Percentiles rank a stretch among this genome's conserved stretches.
phyloP scores from a whole-genome alignment of 1,140 invertebrate genomes.

The Anastrepha obliqua region DNA sequence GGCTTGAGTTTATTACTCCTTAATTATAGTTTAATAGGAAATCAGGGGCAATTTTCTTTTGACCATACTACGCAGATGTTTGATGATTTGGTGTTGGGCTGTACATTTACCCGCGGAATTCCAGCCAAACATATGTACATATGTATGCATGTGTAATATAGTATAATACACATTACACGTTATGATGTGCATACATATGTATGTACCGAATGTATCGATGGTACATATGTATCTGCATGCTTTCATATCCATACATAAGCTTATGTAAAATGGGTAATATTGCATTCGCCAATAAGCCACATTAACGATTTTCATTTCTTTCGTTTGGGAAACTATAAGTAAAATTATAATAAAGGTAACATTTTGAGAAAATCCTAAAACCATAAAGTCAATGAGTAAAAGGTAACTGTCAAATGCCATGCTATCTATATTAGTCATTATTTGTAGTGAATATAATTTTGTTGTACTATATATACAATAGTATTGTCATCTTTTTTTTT shows the following conservation, averaged over 20 bases:
- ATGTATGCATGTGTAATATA: not conserved
- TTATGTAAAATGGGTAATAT: not conserved
- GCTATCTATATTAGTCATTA: conserved; percentile 8
- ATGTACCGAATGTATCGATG: not conserved
- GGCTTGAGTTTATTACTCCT: no score
- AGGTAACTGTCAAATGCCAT: conserved; percentile 33
- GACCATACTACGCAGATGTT: conserved; percentile 74
- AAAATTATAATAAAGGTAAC: not conserved
- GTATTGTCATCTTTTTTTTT: no score
- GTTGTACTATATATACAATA: no score
- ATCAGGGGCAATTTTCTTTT: conserved; percentile 65
- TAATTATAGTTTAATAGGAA: no score
- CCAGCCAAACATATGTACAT: not conserved
- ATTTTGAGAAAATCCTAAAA: not conserved
- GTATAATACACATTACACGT: not conserved
- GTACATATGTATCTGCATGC: no score
- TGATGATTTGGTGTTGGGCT: conserved; percentile 67
- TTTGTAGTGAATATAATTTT: conserved; percentile 22
- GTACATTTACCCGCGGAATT: not conserved
- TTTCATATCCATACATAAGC: no score
- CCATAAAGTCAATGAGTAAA: not conserved
- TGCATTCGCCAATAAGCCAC: not conserved
- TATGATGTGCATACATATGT: not conserved
- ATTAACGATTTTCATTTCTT: not conserved
- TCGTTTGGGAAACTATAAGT: not conserved